phyloP scores from a whole-genome alignment of 2,888 invertebrate species.

The Eupithecia subumbrata region DNA sequence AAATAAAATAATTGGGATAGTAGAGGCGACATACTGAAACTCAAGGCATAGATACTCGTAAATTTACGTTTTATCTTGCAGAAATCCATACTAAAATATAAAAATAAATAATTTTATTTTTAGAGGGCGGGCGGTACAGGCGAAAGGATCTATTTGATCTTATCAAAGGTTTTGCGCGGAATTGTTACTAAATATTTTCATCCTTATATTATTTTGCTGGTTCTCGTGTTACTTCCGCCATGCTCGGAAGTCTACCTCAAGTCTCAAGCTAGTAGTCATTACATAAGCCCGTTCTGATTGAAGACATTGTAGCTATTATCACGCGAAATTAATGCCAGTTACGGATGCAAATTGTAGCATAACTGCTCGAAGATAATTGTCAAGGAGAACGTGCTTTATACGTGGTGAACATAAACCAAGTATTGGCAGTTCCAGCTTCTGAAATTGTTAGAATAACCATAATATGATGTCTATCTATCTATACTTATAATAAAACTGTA shows the following conservation, averaged over 20 bases:
- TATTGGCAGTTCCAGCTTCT: not conserved
- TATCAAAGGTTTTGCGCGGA: too few relatives aligned
- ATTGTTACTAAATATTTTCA: too few relatives aligned
- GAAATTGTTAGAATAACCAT: not conserved
- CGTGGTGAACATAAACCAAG: not conserved
- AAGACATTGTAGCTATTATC: conserved; percentile 31
- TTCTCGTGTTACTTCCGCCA: conserved; percentile 8
- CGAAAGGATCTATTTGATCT: too few relatives aligned
- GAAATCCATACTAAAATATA: too few relatives aligned
- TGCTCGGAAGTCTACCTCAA: conserved; percentile 17
- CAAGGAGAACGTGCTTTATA: conserved; percentile 14
- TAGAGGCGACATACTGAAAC: not conserved
- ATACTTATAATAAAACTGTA: too few relatives aligned
- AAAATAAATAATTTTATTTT: too few relatives aligned
- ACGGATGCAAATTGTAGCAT: conserved; percentile 27
- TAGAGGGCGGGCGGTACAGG: too few relatives aligned
- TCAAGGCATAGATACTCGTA: not conserved
- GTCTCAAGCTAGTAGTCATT: conserved; percentile 27
- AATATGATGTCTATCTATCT: not conserved
- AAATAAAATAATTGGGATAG: not conserved
- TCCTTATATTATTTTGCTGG: too few relatives aligned
- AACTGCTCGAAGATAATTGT: conserved; percentile 22
- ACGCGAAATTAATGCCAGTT: conserved; percentile 31
- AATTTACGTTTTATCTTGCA: too few relatives aligned
- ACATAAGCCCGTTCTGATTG: conserved; percentile 35